Conservation (phyloP, 2,888 invertebrate species). For the Creontiades dilutus region DNA sequence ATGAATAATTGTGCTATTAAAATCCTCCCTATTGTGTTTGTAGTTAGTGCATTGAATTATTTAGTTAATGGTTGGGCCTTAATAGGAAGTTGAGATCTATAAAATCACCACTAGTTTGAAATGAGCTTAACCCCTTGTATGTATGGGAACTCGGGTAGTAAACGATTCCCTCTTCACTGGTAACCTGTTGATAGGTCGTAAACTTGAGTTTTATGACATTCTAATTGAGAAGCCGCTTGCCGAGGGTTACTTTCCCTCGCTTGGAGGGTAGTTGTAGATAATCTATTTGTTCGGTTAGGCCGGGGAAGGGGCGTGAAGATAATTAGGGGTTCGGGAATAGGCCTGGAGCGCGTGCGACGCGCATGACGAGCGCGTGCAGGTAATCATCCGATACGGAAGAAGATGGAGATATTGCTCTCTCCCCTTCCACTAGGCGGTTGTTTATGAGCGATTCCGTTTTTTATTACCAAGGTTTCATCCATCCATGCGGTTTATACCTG, state of each 20-base stretch:
- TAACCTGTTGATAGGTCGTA: slow-evolving; percentile 59
- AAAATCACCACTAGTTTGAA: too few species aligned
- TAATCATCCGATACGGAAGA: slow-evolving; percentile 39
- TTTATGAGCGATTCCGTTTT: too few species aligned
- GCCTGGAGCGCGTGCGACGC: neutral
- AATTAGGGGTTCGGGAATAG: neutral
- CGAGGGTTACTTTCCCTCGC: slow-evolving; percentile 5
- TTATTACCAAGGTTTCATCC: too few species aligned
- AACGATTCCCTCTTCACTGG: slow-evolving; percentile 9
- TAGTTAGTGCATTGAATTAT: too few species aligned
- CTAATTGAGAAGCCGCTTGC: slow-evolving; percentile 44
- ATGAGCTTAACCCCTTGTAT: too few species aligned
- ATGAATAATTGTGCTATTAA: too few species aligned
- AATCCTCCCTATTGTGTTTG: too few species aligned
- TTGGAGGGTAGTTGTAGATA: slow-evolving; percentile 36
- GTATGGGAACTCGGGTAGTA: neutral
- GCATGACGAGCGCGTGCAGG: slow-evolving; percentile 46
- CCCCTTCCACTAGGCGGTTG: neutral
- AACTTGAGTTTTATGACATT: slow-evolving; percentile 45
- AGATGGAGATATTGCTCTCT: neutral
- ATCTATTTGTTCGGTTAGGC: slow-evolving; percentile 33
- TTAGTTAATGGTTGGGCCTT: too few species aligned
- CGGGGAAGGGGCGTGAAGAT: neutral
- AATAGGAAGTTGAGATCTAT: too few species aligned
- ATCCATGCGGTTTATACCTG: too few species aligned